Evolutionary conservation across 2,113 vertebrate genomes (phyloP).

Genomic region (Cranoglanis bouderius): DNA sequence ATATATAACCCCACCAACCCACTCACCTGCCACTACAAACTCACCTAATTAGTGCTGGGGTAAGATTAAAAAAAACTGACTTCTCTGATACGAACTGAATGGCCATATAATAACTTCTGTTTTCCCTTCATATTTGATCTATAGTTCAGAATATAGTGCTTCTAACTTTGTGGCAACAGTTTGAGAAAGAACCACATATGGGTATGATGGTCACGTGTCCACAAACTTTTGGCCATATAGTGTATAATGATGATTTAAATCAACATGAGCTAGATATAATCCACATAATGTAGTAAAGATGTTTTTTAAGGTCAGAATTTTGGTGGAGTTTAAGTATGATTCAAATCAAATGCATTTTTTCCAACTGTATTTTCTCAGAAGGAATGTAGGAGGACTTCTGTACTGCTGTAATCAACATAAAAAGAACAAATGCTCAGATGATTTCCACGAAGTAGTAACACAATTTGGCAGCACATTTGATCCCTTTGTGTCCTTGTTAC

Average conservation of each 20-base stretch:
- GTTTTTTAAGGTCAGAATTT: not conserved
- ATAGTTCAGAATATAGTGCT: not conserved
- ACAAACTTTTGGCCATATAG: not conserved
- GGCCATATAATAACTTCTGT: not conserved
- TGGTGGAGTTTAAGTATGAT: not conserved
- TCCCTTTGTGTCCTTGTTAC: not conserved
- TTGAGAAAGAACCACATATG: not conserved
- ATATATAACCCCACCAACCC: not conserved
- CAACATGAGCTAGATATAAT: not conserved
- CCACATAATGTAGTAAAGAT: not conserved
- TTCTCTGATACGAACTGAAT: not conserved
- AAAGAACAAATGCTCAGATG: not conserved
- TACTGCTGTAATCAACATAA: not conserved
- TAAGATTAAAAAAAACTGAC: not conserved
- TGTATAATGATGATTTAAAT: not conserved
- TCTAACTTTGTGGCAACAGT: not conserved
- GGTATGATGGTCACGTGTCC: not conserved
- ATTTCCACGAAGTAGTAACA: not conserved
- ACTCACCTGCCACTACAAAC: not conserved
- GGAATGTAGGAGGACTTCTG: not conserved
- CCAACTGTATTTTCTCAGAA: not conserved
- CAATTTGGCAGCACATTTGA: not conserved
- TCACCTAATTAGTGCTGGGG: not conserved
- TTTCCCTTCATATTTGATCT: not conserved
- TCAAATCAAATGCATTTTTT: not conserved